phyloP scores from a whole-genome alignment of 2,888 invertebrate species.

The Pandemis corylana region DNA sequence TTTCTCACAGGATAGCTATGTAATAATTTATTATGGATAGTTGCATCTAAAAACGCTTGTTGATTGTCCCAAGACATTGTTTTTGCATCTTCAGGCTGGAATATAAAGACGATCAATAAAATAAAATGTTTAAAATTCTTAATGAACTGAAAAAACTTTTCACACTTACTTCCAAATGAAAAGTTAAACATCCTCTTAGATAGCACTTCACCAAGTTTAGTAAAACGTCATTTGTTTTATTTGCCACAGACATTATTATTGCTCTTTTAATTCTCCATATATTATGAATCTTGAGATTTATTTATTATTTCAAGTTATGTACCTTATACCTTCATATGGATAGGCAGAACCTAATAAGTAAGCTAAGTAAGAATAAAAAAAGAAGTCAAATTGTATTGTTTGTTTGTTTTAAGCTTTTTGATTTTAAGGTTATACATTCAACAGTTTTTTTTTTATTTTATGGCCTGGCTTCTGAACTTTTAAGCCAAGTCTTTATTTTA shows the following conservation, averaged over 20 bases:
- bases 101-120: slow-evolving; percentile 37
- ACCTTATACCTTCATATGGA: no score
- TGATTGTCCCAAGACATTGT: slow-evolving; percentile 82
- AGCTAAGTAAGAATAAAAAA: no score
- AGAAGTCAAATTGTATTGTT: no score
- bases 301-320: no score
- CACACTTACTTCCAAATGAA: slow-evolving; percentile 53
- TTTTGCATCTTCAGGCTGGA: slow-evolving; percentile 62
- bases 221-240: background rate
- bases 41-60: slow-evolving; percentile 83
- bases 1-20: slow-evolving; percentile 86
- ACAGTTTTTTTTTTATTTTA: no score
- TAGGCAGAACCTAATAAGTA: no score
- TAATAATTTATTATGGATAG: slow-evolving; percentile 82
- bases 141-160: background rate
- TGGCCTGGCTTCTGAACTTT: no score
- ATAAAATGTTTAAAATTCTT: background rate
- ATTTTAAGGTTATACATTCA: no score
- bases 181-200: slow-evolving; percentile 54
- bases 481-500: no score
- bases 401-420: no score
- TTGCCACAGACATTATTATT: slow-evolving; percentile 20
- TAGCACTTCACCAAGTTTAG: slow-evolving; percentile 51
- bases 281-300: no score
- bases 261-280: background rate